Base-by-base conservation (phyloP, 64 coral and sea anemone genomes). In the Dendronephthya gigantea region DNA sequence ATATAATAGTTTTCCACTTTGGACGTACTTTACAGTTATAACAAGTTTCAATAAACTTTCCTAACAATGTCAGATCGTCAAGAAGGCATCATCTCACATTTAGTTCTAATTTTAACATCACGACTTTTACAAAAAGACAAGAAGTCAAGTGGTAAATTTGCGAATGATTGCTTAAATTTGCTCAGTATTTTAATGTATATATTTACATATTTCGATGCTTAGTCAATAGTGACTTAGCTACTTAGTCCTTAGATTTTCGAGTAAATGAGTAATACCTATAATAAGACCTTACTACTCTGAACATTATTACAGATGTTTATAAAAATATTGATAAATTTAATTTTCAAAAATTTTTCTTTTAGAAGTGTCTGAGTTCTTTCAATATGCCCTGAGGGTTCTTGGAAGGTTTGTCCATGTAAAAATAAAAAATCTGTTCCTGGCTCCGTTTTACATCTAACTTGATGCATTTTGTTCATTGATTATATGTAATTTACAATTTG, bases 71-170 rank as follows among this genome's bases (percentile, higher is more conserved):
- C 72, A 79, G 36, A 39, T 79, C 72, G 29, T 6, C 29, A 22
- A 66, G 58, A 34, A 34, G 72, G 36, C 34, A 36, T 39, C 29
- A 29, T 79, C 72, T 34, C 72, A 6, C 30, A 79, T 15, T 35
- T 79, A 33, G 32, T 79, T 35, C 72, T 79, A 28, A 34, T 36
- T 39, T 39, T 79, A 16, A 36, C 72, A 34, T 79, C 72, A 36
- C 25, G 72, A 34, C 72, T 79, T 10, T 79, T 79, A 34, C 72
- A 79, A 15, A 79, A 79, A 19, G 72, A 79, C 72, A 79, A 34
- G 27, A 39, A 79, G 4, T 79, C 72, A 79, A 79, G 36, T 79
- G 72, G 72, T 79, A 79, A 79, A 29, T 30, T 36, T n/a, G n/a
- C n/a, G n/a, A n/a, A n/a, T n/a, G n/a, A n/a, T n/a, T n/a, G n/a